Conservation (phyloP, 2,888 invertebrate species). For the Trimorus sp. region DNA sequence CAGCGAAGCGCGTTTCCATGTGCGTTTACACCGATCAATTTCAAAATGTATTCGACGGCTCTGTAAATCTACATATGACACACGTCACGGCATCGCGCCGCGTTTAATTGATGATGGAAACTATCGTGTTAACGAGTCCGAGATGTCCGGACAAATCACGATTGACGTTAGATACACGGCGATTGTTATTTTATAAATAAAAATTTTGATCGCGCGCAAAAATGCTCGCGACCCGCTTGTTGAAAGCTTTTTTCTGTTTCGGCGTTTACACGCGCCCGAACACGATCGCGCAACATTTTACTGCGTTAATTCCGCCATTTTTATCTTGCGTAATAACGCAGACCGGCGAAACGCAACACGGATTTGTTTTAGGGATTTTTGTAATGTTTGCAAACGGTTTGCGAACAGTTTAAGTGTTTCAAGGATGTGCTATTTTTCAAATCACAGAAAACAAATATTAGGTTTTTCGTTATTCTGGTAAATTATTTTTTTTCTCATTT, state of each 20-base stretch:
- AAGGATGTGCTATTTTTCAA: no score
- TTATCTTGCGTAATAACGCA: not conserved
- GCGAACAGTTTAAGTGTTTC: no score
- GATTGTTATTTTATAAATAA: constrained; percentile 35
- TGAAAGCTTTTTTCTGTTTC: not conserved
- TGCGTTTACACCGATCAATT: constrained; percentile 74
- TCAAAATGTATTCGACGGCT: constrained; percentile 43
- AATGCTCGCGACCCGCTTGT: not conserved
- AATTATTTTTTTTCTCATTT: no score
- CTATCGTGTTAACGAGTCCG: constrained; percentile 44
- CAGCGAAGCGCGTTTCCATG: constrained; percentile 72
- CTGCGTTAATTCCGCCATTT: not conserved
- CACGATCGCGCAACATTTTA: not conserved
- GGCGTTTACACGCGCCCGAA: not conserved
- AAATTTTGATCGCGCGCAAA: constrained; percentile 11
- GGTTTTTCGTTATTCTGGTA: no score
- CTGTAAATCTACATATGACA: constrained; percentile 55
- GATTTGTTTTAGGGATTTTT: no score
- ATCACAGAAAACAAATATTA: no score
- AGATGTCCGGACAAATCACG: constrained; percentile 48
- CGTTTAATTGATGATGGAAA: constrained; percentile 46
- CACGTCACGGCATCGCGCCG: constrained; percentile 41
- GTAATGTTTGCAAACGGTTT: no score
- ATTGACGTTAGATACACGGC: constrained; percentile 43
- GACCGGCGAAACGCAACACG: no score